Evolutionary conservation across 2,797 vertebrate genomes (phyloP), one percentile per base, ranked within the genome.

Genomic region (Tachyglossus aculeatus): DNA sequence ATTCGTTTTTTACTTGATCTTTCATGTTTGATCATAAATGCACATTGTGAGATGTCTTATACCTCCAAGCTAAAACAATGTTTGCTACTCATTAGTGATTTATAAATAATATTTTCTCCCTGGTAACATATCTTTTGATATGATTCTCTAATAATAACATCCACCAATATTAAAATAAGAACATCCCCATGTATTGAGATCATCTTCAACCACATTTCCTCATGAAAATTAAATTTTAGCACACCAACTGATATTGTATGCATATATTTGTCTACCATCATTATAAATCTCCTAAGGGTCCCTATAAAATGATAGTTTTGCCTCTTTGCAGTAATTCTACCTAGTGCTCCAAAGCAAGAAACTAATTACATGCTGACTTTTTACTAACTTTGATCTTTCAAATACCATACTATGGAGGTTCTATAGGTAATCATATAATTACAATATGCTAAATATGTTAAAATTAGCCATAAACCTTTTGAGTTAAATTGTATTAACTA

Each of bases 101-200:
- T 96, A 96, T 97, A 98, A 99, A 97, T 97, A 95, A 96, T 98
- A 97, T 97, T 97, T 98, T 96, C 94, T 97, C 96, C 96, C 96
- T 95, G 92, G 96, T 98, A 96, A 98, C 96, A 97, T 95, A 95
- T 96, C 95, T 95, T 97, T 95, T 96, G 95, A 97, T 96, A 97
- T 94, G 94, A 93, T 95, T 96, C 96, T 95, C 93, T 96, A 96
- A 96, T 96, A 98, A 97, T 95, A 97, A 96, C 95, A 96, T 93
- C 92, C 93, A 94, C 94, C 94, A 95, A 96, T 96, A 96, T 96
- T 96, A 96, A 96, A 98, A 96, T 95, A 96, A 95, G 94, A 94
- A 92, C 89, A 93, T 93, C 92, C 93, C 86, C 90, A 91, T 92
- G 90, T 94, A 96, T 94, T 95, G 94, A 93, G 93, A 95, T 95